Conservation (phyloP, 2,797 vertebrate species). For the Dromococcyx pavoninus region DNA sequence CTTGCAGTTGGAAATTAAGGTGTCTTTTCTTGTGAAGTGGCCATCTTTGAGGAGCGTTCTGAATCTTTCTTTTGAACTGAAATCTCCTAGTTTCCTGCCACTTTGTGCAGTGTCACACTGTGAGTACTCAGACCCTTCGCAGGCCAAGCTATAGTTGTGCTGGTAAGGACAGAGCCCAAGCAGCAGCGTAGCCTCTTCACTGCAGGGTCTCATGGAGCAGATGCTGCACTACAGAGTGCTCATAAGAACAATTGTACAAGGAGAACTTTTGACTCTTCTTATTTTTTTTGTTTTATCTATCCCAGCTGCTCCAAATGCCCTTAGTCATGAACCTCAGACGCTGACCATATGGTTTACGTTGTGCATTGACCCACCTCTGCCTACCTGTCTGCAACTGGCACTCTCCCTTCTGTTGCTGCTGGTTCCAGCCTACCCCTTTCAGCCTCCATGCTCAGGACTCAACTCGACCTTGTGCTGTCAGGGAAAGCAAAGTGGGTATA, state of each 20-base stretch:
- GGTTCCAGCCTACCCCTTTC: not conserved
- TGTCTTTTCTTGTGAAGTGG: not conserved
- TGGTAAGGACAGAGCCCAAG: not conserved
- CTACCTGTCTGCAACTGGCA: not conserved
- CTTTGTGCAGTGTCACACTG: not conserved
- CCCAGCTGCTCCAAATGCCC: not conserved
- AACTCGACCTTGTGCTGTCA: not conserved
- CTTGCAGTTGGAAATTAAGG: not conserved
- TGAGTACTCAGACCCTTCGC: not conserved
- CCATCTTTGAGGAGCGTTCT: not conserved
- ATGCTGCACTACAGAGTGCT: conserved; percentile 3
- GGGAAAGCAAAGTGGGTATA: not conserved
- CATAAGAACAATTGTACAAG: not conserved
- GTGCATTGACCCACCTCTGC: not conserved
- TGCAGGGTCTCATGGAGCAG: not conserved
- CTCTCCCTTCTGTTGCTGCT: not conserved
- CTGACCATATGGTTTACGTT: conserved; percentile 21
- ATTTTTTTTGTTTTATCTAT: not conserved
- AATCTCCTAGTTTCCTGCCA: not conserved
- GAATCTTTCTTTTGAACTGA: not conserved
- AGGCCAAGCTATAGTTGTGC: not conserved
- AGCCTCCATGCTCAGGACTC: accelerated
- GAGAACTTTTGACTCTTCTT: not conserved
- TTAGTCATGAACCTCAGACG: not conserved
- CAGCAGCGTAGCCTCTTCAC: not conserved